Percentiles rank a stretch among this genome's conserved stretches.
Evolutionary conservation across 2,797 vertebrate species (phyloP).

Genomic region (Centroberyx gerrardi): DNA sequence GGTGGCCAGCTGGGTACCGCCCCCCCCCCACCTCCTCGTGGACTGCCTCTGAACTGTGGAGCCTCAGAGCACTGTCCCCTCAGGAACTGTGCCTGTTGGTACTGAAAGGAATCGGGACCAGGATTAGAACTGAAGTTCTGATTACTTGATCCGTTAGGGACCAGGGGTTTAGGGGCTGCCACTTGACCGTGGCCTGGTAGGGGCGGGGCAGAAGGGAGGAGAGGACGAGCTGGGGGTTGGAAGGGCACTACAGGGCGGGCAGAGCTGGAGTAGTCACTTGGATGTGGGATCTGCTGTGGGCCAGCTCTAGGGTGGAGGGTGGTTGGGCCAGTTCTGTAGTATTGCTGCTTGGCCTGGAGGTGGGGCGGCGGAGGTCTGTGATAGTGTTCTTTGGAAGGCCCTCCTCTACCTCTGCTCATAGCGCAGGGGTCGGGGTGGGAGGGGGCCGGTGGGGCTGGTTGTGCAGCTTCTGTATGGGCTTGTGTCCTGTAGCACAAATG

Average conservation of each 20-base stretch:
- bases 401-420: conserved; percentile 88
- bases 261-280: conserved; percentile 52
- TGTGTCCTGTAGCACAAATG: conserved; percentile 38
- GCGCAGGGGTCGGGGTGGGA: conserved; percentile 79
- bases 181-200: conserved; percentile 36
- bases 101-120: conserved; percentile 71
- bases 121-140: conserved; percentile 20
- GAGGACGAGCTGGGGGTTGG: conserved; percentile 39
- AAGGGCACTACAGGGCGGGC: conserved; percentile 35
- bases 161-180: conserved; percentile 17
- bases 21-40: conserved; percentile 8
- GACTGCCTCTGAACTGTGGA: conserved; percentile 67
- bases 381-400: conserved; percentile 77
- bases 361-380: conserved; percentile 43
- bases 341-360: conserved; percentile 41
- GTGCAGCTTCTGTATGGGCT: conserved; percentile 44
- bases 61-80: conserved; percentile 77
- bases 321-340: conserved; percentile 45
- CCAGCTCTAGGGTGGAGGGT: conserved; percentile 48
- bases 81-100: conserved; percentile 85
- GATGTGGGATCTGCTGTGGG: conserved; percentile 53
- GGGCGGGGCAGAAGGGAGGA: conserved; percentile 42
- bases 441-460: conserved; percentile 55
- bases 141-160: conserved; percentile 45
- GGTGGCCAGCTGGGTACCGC: neutral